Base-by-base conservation (phyloP, 23 tunicate species). In the Ciona savignyi region DNA sequence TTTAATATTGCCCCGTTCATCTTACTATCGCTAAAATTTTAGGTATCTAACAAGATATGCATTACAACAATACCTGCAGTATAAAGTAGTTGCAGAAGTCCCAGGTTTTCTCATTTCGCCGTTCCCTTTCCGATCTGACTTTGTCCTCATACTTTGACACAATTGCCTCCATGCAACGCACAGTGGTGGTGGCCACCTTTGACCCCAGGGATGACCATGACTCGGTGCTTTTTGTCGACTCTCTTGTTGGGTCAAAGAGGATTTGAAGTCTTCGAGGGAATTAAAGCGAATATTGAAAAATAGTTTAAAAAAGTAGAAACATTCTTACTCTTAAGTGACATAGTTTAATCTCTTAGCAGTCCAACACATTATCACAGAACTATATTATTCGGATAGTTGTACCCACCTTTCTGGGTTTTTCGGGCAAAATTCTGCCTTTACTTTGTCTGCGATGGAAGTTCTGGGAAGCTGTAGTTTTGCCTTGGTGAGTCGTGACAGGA, bases 61-160 rank as follows among this genome's bases (percentile, higher is more conserved):
- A 9, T 15, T n/a, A n/a, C 56, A 42, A 15, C 9, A 42, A 6
- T 42, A 91, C 97, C 81, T 91, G 99, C 19, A 95, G 30, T 68
- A 95, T 62, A 76, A 95, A 89, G 42, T 89, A 95, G 51, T 74
- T 4, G 69, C 93, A 95, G 68, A 95, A 95, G 70, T 88, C 85
- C 99, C 99, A 95, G 28, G 86, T 42, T 68, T 81, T 85, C 31
- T 88, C 90, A 64, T 95, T 95, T 42, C 99, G 51, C 42, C 93
- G 34, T 62, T 95, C 99, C 49, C 99, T 62, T 68, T 89, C 96
- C 0, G 77, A 4, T 29, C 99, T 72, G 27, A 95, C 99, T 60
- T 63, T 72, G 20, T 95, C 92, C 63, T 84, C 90, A 27, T 86
- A 87, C 60, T 79, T 75, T 4, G 89, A 66, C 25, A 94, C 93